Conservation (phyloP, 2,113 vertebrate species). For the Ophiodon elongatus region DNA sequence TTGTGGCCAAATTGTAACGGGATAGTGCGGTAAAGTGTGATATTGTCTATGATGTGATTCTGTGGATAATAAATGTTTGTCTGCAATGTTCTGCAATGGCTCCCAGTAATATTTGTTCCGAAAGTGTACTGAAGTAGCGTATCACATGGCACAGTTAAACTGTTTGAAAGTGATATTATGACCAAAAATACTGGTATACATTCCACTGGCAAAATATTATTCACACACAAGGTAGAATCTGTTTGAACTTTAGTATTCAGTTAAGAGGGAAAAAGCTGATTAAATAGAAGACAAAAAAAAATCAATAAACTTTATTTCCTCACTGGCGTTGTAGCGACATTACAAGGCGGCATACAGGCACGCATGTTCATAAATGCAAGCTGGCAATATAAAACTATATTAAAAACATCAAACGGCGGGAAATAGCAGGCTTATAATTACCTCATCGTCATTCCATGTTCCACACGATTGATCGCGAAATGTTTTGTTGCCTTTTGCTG, state of each 20-base stretch:
- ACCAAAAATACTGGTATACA: neutral
- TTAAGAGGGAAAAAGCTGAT: neutral
- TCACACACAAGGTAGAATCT: neutral
- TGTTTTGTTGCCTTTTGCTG: too few species aligned
- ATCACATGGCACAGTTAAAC: neutral
- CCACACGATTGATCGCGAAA: too few species aligned
- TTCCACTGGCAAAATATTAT: neutral
- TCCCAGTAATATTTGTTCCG: too few species aligned
- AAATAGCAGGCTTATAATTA: neutral
- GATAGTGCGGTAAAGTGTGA: neutral
- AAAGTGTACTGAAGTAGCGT: neutral
- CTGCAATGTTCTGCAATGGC: too few species aligned
- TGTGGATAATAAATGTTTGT: too few species aligned
- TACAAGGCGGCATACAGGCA: neutral
- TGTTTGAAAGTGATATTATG: neutral
- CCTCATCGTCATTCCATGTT: too few species aligned
- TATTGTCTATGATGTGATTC: too few species aligned
- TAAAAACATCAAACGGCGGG: too few species aligned
- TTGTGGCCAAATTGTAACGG: neutral
- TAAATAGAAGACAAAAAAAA: neutral
- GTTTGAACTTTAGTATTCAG: neutral
- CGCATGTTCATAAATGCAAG: too few species aligned
- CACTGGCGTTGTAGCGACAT: neutral
- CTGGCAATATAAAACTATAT: too few species aligned
- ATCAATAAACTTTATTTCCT: neutral